A percentile compares a stretch with the other conserved stretches of the same genome.
phyloP scores from a whole-genome alignment of 2,797 vertebrate species.

The Rhinichthys osculus region DNA sequence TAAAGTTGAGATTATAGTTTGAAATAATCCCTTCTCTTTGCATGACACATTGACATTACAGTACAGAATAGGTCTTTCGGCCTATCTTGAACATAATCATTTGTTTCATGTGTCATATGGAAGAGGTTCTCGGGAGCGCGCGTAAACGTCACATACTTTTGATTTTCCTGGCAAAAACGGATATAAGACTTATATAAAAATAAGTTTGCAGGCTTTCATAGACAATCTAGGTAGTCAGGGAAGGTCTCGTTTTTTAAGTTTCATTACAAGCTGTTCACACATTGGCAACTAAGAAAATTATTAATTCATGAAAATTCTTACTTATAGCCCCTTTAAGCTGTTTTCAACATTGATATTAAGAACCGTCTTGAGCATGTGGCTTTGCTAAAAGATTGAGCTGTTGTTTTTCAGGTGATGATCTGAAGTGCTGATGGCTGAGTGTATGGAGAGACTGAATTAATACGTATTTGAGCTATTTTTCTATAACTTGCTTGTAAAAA shows the following conservation, averaged over 20 bases:
- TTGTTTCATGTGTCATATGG: neutral
- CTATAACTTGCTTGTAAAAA: neutral
- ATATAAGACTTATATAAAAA: neutral
- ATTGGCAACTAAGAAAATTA: neutral
- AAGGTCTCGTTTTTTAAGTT: neutral
- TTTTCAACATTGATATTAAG: neutral
- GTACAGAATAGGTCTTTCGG: neutral
- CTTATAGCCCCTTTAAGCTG: neutral
- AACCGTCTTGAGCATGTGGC: neutral
- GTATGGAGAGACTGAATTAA: neutral
- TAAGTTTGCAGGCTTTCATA: neutral
- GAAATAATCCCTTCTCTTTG: neutral
- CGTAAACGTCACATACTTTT: neutral
- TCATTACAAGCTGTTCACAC: neutral
- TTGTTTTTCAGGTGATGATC: constrained; percentile 16
- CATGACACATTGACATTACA: neutral
- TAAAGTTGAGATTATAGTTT: neutral
- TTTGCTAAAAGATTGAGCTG: neutral
- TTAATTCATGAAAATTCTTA: neutral
- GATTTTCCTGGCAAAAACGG: neutral
- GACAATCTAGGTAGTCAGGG: neutral
- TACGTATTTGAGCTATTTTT: neutral
- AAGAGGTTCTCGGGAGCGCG: too few relatives aligned
- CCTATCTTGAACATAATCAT: neutral
- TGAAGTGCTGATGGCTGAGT: neutral